Conservation (phyloP, 1,140 invertebrate species). For the Grapholita molesta region DNA sequence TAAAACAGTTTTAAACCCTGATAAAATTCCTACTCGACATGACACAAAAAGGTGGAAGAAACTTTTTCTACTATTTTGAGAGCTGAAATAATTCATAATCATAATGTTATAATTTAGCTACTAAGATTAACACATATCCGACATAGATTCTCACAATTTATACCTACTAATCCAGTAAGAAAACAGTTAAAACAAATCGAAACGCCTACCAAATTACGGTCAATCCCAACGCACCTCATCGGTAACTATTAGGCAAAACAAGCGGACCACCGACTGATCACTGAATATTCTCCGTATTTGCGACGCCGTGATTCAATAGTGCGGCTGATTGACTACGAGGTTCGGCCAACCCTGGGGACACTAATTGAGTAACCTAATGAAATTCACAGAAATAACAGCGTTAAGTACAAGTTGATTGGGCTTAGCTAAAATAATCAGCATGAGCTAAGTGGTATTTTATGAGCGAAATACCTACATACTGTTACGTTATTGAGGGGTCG, state of each 20-base stretch:
- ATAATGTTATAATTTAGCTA: too few species aligned
- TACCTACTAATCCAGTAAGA: neutral
- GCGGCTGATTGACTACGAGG: neutral
- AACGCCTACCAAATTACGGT: neutral
- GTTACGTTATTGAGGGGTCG: too few species aligned
- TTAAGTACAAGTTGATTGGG: neutral
- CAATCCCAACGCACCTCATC: neutral
- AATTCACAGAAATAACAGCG: neutral
- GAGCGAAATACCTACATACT: neutral
- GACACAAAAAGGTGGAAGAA: too few species aligned
- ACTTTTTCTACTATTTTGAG: too few species aligned
- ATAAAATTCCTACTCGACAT: too few species aligned
- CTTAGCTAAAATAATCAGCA: conserved; percentile 4
- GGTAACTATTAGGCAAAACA: conserved; percentile 5
- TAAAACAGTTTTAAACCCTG: too few species aligned
- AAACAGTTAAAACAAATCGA: neutral
- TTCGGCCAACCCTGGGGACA: neutral
- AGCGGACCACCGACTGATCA: neutral
- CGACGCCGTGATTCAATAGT: neutral
- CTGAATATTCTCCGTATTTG: neutral
- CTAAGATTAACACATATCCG: too few species aligned
- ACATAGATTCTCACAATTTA: too few species aligned
- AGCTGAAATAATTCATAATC: too few species aligned
- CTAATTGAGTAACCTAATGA: neutral
- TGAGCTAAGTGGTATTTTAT: neutral